Evolutionary conservation across 2,113 vertebrate genomes (phyloP), one percentile per base, ranked within the genome.

Genomic region (Hydrolagus affinis): DNA sequence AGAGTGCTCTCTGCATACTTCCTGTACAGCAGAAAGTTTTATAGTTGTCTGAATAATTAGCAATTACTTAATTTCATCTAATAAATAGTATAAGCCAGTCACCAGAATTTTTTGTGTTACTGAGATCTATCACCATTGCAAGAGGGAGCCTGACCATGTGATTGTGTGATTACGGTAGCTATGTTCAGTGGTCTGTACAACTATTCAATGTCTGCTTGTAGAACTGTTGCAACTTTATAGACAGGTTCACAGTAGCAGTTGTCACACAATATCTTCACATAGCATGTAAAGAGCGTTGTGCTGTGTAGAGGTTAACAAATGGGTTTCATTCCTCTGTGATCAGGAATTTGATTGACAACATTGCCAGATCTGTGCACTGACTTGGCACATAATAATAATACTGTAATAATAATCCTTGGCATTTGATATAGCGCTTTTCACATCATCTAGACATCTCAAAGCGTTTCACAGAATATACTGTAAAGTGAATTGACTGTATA

Each of bases 11-110:
- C n/a, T n/a, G n/a, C n/a, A n/a, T n/a, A 25, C 3, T 6, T 25
- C 28, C 57, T 62, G 62, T 44, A 62, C 11, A 9, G 15, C 62
- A 8, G 77, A 17, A 66, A 32, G 77, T 83, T 83, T 83, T 64
- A 83, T 83, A 60, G 11, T 83, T 64, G 66, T 83, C 66, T 83
- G 25, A 25, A 83, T 19, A 30, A 19, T 80, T 83, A 60, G 11
- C 23, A 80, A 25, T 64, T 64, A 25, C 60, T 80, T 80, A 64
- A 80, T 66, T 83, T 80, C 64, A 12, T 25, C 76, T 80, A 59
- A 80, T 64, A 28, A 80, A 80, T 80, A 62, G 76, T 14, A 64
- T 62, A 21, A 74, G 56, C 72, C 21, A 59, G 76, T 78, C n/a
- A 78, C n/a, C 14, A 64, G 25, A 64, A 64, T 64, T 17, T 17